Evolutionary conservation across 2,888 invertebrate genomes (phyloP), one percentile per base, ranked within the genome.

Genomic region (Notodonta dromedarius): DNA sequence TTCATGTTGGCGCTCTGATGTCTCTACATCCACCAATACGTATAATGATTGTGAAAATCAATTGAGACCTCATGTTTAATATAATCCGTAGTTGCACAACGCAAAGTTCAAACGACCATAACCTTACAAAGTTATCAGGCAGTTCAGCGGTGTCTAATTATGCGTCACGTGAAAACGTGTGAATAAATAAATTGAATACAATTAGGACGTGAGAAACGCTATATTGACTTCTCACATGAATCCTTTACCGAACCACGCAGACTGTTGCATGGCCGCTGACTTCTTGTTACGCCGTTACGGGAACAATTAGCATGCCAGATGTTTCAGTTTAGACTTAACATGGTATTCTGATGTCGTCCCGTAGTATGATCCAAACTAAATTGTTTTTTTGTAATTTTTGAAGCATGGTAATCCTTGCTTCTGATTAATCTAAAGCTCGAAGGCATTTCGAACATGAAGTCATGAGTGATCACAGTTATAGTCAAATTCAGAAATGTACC

Each of bases 141-240:
- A 58, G 63, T 66, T 66, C 66, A 67, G 64, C 64, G 66, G 70
- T 67, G 67, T 69, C 59, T 73, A 73, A 73, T 70, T 69, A 70
- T 57, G 55, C 59, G 59, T 60, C 67, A 64, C 71, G 68, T 70
- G 71, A 68, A 74, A 79, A 80, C 77, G 80, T 78, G 79, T 71
- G 77, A 78, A 78, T 73, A 77, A 68, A 70, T 76, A 72, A 68
- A 70, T 67, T 69, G 64, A 72, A 66, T 67, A 73, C 67, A 81
- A 80, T 80, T 77, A 76, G 78, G 75, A 77, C 81, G 80, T 82
- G 78, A 79, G 84, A 82, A 74, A 73, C 70, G 63, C 67, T 70
- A 77, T 75, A 71, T 76, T 79, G 69, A 74, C 74, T 79, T 82
- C 78, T 78, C 80, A 83, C 78, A 78, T 78, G 74, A 83, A 79